These are phyloP conservation scores for Cantharis lateralis DNA, from an alignment of 2,888 invertebrate species.

Conservation along the genomic window DNA sequence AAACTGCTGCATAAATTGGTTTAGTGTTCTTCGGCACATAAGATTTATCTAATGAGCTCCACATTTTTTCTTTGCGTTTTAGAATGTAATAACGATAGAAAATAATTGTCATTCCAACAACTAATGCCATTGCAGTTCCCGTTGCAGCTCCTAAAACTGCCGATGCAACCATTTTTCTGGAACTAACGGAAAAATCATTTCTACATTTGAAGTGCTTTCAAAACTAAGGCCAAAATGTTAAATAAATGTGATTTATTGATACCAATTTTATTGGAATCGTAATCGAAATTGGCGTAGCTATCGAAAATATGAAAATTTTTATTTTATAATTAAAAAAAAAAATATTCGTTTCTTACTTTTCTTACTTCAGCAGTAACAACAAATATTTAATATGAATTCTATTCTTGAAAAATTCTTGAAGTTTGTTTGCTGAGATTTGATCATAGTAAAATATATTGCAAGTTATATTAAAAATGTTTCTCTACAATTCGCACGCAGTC, in stretches of 20 bases:
- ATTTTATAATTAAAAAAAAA: too few species aligned
- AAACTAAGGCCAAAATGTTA: too few species aligned
- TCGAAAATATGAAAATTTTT: too few species aligned
- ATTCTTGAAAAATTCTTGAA: too few species aligned
- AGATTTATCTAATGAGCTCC: constrained; percentile 56
- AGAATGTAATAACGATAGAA: constrained; percentile 68
- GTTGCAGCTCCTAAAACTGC: constrained; percentile 70
- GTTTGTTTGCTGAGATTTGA: too few species aligned
- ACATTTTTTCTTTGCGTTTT: constrained; percentile 63
- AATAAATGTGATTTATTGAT: too few species aligned
- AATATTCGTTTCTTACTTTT: too few species aligned
- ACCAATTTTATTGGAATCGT: too few species aligned
- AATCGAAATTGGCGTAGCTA: too few species aligned
- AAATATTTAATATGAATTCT: too few species aligned
- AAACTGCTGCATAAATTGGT: constrained; percentile 45
- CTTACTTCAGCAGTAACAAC: too few species aligned
- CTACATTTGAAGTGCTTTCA: neutral
- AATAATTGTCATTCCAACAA: constrained; percentile 69
- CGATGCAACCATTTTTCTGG: constrained; percentile 62
- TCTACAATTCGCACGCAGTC: neutral
- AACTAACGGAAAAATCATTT: neutral
- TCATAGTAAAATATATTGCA: too few species aligned
- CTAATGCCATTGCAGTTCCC: constrained; percentile 67
- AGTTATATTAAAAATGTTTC: neutral
- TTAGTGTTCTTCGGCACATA: constrained; percentile 39